These are phyloP conservation scores for Naja naja DNA, from an alignment of 2,113 vertebrate species.

Conservation along the genomic window DNA sequence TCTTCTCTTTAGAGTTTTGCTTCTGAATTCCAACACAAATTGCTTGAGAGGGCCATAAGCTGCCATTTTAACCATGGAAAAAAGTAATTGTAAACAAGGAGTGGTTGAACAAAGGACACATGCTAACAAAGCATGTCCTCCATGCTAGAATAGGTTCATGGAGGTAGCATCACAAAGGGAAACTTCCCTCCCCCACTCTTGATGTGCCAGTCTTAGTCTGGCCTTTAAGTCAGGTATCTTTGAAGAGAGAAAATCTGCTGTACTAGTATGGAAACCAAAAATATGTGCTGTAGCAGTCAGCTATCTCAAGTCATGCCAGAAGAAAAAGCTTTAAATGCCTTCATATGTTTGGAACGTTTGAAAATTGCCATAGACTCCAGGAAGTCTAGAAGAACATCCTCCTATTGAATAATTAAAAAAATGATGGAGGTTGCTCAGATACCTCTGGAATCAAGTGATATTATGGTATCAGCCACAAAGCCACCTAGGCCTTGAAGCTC, in stretches of 20 bases:
- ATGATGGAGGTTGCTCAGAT: conserved; percentile 66
- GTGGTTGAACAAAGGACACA: not conserved
- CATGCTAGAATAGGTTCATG: not conserved
- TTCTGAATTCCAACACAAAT: not conserved
- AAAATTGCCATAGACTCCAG: conserved; percentile 76
- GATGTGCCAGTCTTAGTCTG: not conserved
- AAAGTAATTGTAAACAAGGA: not conserved
- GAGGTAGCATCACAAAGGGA: not conserved
- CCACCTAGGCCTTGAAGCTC: conserved; percentile 24
- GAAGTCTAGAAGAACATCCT: conserved; percentile 69
- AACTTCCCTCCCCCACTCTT: not conserved
- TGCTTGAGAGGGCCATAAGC: not conserved
- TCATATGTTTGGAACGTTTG: conserved; percentile 66
- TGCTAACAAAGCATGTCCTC: not conserved
- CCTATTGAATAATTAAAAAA: conserved; percentile 65
- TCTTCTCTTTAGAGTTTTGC: not conserved
- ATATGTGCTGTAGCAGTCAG: not conserved
- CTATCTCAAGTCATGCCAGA: conserved; percentile 27
- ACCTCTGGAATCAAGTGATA: conserved; percentile 42
- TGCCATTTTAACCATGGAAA: not conserved
- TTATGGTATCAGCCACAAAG: conserved; percentile 38
- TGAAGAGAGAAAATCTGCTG: not conserved
- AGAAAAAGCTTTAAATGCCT: conserved; percentile 45
- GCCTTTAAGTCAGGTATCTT: not conserved
- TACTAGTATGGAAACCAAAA: conserved; percentile 4